Conservation (phyloP, 2,888 invertebrate genomes). For the Alsophila aescularia region DNA sequence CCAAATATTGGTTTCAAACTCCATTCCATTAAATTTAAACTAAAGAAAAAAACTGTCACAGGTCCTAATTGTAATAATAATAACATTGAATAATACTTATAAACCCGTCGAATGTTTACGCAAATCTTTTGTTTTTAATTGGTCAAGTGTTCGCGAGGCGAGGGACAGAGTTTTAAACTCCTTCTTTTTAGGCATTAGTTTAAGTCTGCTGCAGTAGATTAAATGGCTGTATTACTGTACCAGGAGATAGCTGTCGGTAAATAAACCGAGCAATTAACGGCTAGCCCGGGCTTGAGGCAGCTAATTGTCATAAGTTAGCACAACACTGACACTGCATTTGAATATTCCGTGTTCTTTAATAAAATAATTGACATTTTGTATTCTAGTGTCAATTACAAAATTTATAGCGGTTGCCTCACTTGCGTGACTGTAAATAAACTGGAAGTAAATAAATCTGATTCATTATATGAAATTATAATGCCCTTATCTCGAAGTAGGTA, state of each 20-base stretch:
- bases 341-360: slow-evolving; percentile 18
- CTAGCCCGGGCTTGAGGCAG: slow-evolving; percentile 14
- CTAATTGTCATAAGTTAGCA: slow-evolving; percentile 32
- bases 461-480: too few relatives aligned
- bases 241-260: neutral
- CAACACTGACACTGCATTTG: slow-evolving; percentile 27
- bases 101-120: too few relatives aligned
- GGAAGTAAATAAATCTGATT: too few relatives aligned
- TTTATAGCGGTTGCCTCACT: neutral
- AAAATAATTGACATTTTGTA: slow-evolving; percentile 11
- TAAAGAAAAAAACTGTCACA: neutral
- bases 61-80: neutral
- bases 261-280: slow-evolving; percentile 20
- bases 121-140: too few relatives aligned
- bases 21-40: too few relatives aligned
- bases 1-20: too few relatives aligned
- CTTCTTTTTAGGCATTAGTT: slow-evolving; percentile 2
- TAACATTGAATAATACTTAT: slow-evolving; percentile 7
- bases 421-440: neutral
- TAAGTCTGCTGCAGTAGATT: neutral
- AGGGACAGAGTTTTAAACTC: too few relatives aligned
- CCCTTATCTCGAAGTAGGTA: too few relatives aligned
- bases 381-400: slow-evolving; percentile 4
- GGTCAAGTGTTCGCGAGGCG: too few relatives aligned
- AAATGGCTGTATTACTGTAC: slow-evolving; percentile 7